Evolutionary conservation across 2,888 invertebrate species (phyloP).

Genomic region (Drosophila anceps): DNA sequence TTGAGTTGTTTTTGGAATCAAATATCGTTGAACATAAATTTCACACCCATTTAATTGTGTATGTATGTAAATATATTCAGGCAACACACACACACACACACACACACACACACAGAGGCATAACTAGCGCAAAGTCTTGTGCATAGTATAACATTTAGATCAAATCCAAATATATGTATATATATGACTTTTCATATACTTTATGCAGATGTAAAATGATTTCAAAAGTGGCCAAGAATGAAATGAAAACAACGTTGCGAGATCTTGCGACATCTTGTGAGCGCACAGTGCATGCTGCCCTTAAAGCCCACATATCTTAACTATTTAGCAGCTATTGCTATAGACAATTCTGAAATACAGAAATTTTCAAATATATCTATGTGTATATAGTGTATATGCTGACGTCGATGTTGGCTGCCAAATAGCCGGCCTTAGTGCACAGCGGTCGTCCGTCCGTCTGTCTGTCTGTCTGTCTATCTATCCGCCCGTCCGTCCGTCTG

Average conservation of each 20-base stretch:
- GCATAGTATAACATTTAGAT: conserved; percentile 41
- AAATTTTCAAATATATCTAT: conserved; percentile 10
- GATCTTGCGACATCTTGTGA: conserved; percentile 37
- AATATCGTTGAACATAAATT: conserved; percentile 79
- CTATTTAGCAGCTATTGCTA: conserved; percentile 15
- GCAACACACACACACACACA: background rate
- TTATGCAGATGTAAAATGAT: conserved; percentile 9
- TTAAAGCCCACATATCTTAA: conserved; percentile 31
- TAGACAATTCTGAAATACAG: conserved; percentile 6
- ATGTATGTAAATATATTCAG: conserved; percentile 14
- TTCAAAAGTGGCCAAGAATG: conserved; percentile 6
- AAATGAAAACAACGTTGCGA: conserved; percentile 25
- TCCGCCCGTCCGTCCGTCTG: conserved; percentile 25
- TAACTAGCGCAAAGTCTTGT: conserved; percentile 32
- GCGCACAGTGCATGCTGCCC: conserved; percentile 47
- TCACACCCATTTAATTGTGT: conserved; percentile 69
- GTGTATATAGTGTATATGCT: conserved; percentile 35
- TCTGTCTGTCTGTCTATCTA: conserved; percentile 20
- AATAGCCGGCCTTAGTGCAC: conserved; percentile 64
- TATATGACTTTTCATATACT: conserved; percentile 5
- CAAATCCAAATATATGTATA: conserved; percentile 17
- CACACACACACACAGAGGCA: conserved; percentile 1
- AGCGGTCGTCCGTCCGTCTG: conserved; percentile 30
- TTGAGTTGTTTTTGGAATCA: conserved; percentile 76
- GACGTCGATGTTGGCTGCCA: conserved; percentile 64